Percentiles rank a stretch among this genome's conserved stretches.
These are phyloP conservation scores for Prunella fulvescens DNA, from an alignment of 2,113 vertebrate species.

Conservation along the genomic window DNA sequence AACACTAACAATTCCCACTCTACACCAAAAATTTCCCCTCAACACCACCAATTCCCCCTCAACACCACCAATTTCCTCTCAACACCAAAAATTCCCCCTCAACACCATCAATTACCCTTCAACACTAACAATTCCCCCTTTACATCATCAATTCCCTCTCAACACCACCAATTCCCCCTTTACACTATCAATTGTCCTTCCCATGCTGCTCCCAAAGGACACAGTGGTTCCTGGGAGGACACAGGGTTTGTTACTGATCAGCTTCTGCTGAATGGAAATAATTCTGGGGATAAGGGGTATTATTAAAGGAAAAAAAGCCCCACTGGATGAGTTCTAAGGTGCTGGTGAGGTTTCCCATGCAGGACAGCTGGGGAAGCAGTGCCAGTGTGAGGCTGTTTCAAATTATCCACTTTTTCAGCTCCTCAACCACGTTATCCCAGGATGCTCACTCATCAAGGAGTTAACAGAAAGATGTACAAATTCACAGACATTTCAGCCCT, in stretches of 20 bases:
- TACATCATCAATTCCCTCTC: background rate
- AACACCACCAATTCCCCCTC: background rate
- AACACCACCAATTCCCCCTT: no score
- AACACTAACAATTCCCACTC: background rate
- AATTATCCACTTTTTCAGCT: background rate
- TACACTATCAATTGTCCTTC: background rate
- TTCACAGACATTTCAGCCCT: background rate
- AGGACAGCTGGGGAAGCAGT: background rate
- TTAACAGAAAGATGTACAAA: background rate
- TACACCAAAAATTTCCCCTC: background rate
- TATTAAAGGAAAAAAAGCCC: background rate
- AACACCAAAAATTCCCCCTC: accelerated
- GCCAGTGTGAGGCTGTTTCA: background rate
- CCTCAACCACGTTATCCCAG: accelerated
- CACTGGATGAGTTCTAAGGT: background rate
- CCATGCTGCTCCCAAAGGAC: background rate
- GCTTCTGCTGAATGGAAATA: background rate
- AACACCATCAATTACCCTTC: background rate
- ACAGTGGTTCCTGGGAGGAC: accelerated
- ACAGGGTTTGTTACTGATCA: accelerated
- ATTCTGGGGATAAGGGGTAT: background rate
- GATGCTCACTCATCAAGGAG: background rate
- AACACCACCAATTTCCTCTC: background rate
- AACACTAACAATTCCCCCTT: background rate
- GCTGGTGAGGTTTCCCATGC: background rate